phyloP scores from a whole-genome alignment of 2,797 vertebrate genomes.

The Melanogrammus aeglefinus region DNA sequence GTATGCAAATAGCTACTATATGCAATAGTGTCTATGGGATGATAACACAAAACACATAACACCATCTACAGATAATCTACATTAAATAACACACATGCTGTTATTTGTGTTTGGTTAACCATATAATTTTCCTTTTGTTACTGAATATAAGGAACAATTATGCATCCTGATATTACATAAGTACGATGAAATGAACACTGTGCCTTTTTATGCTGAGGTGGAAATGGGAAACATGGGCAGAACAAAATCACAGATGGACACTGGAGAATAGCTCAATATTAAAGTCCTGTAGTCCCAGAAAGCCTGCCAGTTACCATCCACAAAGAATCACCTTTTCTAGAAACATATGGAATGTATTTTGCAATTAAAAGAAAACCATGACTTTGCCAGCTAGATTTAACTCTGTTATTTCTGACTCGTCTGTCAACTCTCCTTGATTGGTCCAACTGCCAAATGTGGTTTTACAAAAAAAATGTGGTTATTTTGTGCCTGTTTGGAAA shows the following conservation, averaged over 20 bases:
- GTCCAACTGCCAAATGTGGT: neutral
- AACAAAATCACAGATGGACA: neutral
- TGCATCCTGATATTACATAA: neutral
- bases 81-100: neutral
- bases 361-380: neutral
- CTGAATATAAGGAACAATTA: neutral
- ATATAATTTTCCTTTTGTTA: neutral
- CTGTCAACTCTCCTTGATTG: neutral
- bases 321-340: neutral
- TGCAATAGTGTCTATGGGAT: neutral
- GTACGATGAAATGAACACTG: neutral
- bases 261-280: neutral
- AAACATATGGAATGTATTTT: neutral
- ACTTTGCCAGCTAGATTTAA: neutral
- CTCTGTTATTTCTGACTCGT: neutral
- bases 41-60: neutral
- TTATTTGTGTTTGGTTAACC: neutral
- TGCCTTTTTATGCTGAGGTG: neutral
- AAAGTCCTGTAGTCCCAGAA: neutral
- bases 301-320: neutral
- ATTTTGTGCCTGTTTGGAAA: neutral
- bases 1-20: neutral
- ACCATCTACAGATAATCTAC: neutral
- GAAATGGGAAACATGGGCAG: neutral
- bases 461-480: neutral